Evolutionary conservation across 2,888 invertebrate genomes (phyloP), one percentile per base, ranked within the genome.

Genomic region (Parascotia fuliginaria): DNA sequence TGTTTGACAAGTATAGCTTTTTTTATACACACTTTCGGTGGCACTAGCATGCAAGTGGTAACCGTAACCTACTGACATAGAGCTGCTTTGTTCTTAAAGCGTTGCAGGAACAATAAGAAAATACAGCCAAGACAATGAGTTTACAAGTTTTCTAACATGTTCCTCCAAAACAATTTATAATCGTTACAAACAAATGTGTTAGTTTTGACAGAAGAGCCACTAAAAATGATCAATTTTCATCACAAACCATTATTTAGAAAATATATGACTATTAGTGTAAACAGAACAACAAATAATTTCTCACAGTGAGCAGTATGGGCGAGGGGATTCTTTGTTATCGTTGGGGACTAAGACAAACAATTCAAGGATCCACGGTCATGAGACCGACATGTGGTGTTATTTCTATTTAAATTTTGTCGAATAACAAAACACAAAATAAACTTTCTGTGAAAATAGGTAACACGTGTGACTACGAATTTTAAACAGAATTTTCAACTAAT

Each of bases 321-420:
- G 52, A 48, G 49, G 56, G 53, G 22, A 45, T 42, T 54, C 65
- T 62, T 73, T 78, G 84, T 83, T 85, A 80, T 79, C 71, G 56
- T 71, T 73, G 74, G 75, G n/a, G 75, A 72, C 71, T 76, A 75
- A 77, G 61, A 71, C 72, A 85, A 87, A 87, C 81, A 83, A 76
- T 77, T 78, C 70, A 72, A 76, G 77, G 72, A 76, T 70, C 67
- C 57, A 59, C 64, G 53, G 52, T 62, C 62, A 62, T 51, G 56
- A 65, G 50, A 65, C 65, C 60, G 60, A 71, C 83, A 84, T 78
- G 75, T 84, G 83, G 73, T 79, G 81, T 81, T 83, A 77, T 83
- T 82, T 79, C 73, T 77, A 75, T 74, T 70, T 64, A 66, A 79
- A 81, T 73, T 77, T 75, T 71, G 66, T 75, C 65, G 63, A 59